Evolutionary conservation across 2,797 vertebrate genomes (phyloP).

Genomic region (Dipus sagitta): DNA sequence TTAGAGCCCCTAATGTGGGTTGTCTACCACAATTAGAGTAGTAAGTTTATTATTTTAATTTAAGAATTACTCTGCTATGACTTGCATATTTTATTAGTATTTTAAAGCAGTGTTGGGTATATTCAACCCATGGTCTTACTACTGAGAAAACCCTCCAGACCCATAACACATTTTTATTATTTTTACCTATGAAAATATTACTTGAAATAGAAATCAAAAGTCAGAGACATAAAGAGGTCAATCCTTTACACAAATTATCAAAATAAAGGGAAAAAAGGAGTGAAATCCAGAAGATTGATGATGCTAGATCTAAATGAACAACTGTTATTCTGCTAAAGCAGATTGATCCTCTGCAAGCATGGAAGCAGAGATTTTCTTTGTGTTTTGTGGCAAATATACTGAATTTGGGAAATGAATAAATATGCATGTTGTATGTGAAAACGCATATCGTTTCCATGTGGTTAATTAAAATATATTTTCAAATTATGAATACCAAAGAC

Average conservation of each 20-base stretch:
- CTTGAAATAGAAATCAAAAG: neutral
- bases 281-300: neutral
- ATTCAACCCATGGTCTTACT: neutral
- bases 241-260: neutral
- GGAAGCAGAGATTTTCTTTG: neutral
- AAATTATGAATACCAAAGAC: neutral
- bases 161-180: neutral
- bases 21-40: neutral
- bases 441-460: neutral
- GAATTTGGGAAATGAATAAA: neutral
- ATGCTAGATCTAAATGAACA: neutral
- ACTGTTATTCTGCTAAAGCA: neutral
- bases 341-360: neutral
- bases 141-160: neutral
- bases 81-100: neutral
- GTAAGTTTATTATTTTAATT: neutral
- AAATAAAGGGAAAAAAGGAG: neutral
- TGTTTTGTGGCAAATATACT: neutral
- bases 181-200: neutral
- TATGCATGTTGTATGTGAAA: neutral
- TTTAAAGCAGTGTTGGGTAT: neutral
- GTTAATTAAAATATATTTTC: slow-evolving; percentile 18
- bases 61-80: neutral
- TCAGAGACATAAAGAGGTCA: neutral
- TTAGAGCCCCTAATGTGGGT: neutral